Percentiles rank a stretch among this genome's conserved stretches.
These are phyloP conservation scores for Chrysolina americana DNA, from an alignment of 2,888 invertebrate species.

Conservation along the genomic window DNA sequence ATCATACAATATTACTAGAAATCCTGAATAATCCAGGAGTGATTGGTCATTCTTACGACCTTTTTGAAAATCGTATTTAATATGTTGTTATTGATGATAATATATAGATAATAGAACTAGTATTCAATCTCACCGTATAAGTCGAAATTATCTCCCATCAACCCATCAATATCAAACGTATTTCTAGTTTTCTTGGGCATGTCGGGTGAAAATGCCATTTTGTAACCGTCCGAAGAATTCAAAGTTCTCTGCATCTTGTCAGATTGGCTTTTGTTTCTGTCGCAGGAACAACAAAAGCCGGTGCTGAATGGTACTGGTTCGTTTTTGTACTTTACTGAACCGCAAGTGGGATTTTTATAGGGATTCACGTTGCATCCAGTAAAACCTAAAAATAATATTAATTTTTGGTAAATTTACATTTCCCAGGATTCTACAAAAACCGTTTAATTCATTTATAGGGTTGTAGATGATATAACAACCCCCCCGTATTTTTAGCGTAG, in stretches of 20 bases:
- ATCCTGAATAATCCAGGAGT: too few species aligned
- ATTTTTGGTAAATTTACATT: too few species aligned
- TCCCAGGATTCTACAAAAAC: too few species aligned
- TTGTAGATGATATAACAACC: too few species aligned
- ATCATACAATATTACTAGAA: too few species aligned
- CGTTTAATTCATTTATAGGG: too few species aligned
- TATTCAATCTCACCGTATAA: neutral
- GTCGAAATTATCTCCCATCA: neutral
- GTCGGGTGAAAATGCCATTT: neutral
- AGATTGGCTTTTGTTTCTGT: constrained; percentile 46
- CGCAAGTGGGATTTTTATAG: constrained; percentile 68
- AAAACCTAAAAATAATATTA: constrained; percentile 64
- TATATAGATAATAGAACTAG: too few species aligned
- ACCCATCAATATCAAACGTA: neutral
- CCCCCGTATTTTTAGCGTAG: too few species aligned
- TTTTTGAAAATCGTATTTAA: too few species aligned
- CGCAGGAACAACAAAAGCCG: constrained; percentile 72
- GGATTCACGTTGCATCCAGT: constrained; percentile 64
- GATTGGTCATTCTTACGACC: too few species aligned
- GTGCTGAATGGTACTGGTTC: constrained; percentile 68
- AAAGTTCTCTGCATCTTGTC: neutral
- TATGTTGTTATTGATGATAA: too few species aligned
- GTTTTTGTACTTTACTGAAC: constrained; percentile 65
- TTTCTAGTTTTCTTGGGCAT: constrained; percentile 27
- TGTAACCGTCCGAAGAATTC: neutral